Conservation (phyloP, 2,113 vertebrate genomes). For the Neotragus moschatus region DNA sequence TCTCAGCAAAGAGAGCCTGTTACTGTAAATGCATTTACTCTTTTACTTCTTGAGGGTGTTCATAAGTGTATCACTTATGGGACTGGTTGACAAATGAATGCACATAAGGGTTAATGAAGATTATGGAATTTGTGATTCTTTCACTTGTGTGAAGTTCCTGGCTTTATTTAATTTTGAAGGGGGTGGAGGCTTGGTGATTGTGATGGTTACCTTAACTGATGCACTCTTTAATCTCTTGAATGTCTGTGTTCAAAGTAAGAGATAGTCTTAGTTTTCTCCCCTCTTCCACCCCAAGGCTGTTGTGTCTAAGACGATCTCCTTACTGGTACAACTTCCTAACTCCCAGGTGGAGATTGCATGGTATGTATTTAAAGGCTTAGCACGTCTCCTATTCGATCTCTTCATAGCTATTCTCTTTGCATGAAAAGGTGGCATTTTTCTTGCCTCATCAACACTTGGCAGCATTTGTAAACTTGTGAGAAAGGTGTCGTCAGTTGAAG, state of each 20-base stretch:
- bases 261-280: background rate
- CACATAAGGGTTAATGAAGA: background rate
- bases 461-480: background rate
- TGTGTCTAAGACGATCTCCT: background rate
- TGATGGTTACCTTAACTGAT: background rate
- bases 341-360: conserved; percentile 6
- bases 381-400: background rate
- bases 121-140: background rate
- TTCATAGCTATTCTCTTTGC: conserved; percentile 58
- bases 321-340: conserved; percentile 37
- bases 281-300: background rate
- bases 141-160: background rate
- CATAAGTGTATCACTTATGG: background rate
- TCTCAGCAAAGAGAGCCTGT: background rate
- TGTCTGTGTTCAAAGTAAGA: background rate
- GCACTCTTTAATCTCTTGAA: background rate
- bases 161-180: background rate
- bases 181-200: no score
- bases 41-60: background rate
- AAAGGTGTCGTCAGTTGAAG: conserved; percentile 6
- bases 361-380: conserved; percentile 41
- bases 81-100: background rate
- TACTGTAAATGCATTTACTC: background rate
- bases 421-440: conserved; percentile 70
- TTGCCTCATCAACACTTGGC: conserved; percentile 46